Evolutionary conservation across 2,888 invertebrate species (phyloP).

Genomic region (Colostygia pectinataria): DNA sequence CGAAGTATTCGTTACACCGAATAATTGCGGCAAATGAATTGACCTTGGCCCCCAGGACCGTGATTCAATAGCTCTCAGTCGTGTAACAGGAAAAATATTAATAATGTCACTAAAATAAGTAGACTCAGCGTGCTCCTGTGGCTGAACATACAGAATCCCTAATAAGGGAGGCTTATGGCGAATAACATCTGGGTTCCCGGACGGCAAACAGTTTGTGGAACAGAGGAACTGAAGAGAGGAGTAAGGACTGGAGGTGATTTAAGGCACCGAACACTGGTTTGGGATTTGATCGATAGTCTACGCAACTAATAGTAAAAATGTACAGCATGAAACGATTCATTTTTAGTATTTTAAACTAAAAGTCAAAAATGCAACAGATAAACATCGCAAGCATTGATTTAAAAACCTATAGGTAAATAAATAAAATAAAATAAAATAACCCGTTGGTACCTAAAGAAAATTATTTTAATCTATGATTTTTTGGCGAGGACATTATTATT

Average conservation of each 20-base stretch:
- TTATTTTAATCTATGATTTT: too few species aligned
- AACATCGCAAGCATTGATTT: too few species aligned
- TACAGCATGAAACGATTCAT: too few species aligned
- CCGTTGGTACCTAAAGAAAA: too few species aligned
- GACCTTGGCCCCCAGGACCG: slow-evolving; percentile 18
- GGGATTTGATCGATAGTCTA: too few species aligned
- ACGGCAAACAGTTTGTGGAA: slow-evolving; percentile 67
- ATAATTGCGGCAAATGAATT: slow-evolving; percentile 19
- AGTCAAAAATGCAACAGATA: too few species aligned
- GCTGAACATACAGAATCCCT: slow-evolving; percentile 73
- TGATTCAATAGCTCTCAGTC: slow-evolving; percentile 14
- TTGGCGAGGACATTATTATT: too few species aligned
- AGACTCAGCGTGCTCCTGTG: slow-evolving; percentile 56
- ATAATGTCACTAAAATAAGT: slow-evolving; percentile 68
- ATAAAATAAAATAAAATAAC: too few species aligned
- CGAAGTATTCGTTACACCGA: slow-evolving; percentile 5
- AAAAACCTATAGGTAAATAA: too few species aligned
- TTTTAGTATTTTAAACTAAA: too few species aligned
- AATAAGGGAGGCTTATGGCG: slow-evolving; percentile 79
- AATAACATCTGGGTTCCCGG: slow-evolving; percentile 78
- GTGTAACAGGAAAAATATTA: slow-evolving; percentile 56
- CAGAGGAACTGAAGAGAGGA: slow-evolving; percentile 12
- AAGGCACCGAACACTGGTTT: too few species aligned
- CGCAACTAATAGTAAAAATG: too few species aligned
- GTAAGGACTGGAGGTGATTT: slow-evolving; percentile 1